Evolutionary conservation across 2,888 invertebrate genomes (phyloP), one percentile per base, ranked within the genome.

Genomic region (Chesias legatella): DNA sequence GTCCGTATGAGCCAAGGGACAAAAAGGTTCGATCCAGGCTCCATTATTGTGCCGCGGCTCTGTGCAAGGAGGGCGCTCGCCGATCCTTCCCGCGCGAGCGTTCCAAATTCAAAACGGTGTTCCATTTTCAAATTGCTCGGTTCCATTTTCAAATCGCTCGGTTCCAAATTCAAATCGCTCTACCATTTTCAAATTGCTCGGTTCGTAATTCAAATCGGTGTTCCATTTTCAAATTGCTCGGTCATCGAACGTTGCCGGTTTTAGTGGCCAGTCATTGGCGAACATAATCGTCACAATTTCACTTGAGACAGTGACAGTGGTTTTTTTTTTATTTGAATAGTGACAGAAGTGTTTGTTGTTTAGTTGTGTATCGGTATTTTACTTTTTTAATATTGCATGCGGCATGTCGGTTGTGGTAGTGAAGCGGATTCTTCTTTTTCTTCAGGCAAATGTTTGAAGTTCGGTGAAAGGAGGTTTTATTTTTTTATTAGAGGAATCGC

Each of bases 1-100:
- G 74, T 76, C 35, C 63, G 65, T 63, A 60, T 57, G 58, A 60
- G 43, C 68, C 67, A 71, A 75, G 77, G 77, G 78, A 79, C 80
- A 80, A 77, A 78, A 79, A 80, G 80, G 78, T 73, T 67, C 53
- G 44, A 65, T 70, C 66, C 68, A 47, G 65, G 67, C 65, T 60
- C 71, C 76, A 79, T 76, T 78, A 79, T 76, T 52, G 35, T 34
- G 31, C 31, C 51, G 73, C 54, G 74, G 70, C 71, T 61, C n/a
- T n/a, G n/a, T n/a, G 68, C 45, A 71, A 73, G 79, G 79, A 77
- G 61, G 58, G 53, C 67, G 69, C 67, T 79, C 79, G 58, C 52
- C 67, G 69, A 67, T 79, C 79, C 79, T 79, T 64, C 67, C 68
- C 54, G 1, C 68, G 73, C n/a, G 49, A 48, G 43, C 51, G 68